Percentiles rank a stretch among this genome's conserved stretches.
Evolutionary conservation across 2,888 invertebrate genomes (phyloP).

Genomic region (Coremacera marginata): DNA sequence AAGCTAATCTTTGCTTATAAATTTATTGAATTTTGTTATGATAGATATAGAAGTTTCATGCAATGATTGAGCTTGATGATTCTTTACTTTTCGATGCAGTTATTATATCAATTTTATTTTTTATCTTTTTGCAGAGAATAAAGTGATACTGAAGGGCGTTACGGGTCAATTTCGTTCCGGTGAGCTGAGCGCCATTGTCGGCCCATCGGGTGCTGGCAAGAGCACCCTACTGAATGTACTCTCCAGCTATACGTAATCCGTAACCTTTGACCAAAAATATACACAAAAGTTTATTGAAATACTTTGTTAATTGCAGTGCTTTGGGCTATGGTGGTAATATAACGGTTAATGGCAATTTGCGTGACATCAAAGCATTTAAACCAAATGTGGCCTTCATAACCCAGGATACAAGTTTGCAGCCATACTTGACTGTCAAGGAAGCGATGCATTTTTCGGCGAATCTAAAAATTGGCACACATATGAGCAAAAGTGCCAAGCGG

Average conservation of each 20-base stretch:
- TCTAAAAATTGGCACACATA: slow-evolving; percentile 81
- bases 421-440: slow-evolving; percentile 86
- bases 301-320: slow-evolving; percentile 53
- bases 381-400: slow-evolving; percentile 89
- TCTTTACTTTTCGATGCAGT: neutral
- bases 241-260: slow-evolving; percentile 87
- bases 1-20: too few species aligned
- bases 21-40: too few species aligned
- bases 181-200: slow-evolving; percentile 87
- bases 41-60: too few species aligned
- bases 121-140: slow-evolving; percentile 71
- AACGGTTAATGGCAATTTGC: slow-evolving; percentile 77
- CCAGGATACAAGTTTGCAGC: slow-evolving; percentile 86
- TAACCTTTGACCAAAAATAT: slow-evolving; percentile 35
- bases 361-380: slow-evolving; percentile 78
- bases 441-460: slow-evolving; percentile 89
- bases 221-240: slow-evolving; percentile 89
- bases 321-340: slow-evolving; percentile 75
- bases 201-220: slow-evolving; percentile 91
- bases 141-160: slow-evolving; percentile 74
- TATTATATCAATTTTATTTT: neutral
- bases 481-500: slow-evolving; percentile 75
- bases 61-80: too few species aligned
- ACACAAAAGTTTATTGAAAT: slow-evolving; percentile 37
- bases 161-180: slow-evolving; percentile 80